These are phyloP conservation scores for Ernsta delagoae DNA, from an alignment of 2,888 invertebrate genomes.

Conservation along the genomic window DNA sequence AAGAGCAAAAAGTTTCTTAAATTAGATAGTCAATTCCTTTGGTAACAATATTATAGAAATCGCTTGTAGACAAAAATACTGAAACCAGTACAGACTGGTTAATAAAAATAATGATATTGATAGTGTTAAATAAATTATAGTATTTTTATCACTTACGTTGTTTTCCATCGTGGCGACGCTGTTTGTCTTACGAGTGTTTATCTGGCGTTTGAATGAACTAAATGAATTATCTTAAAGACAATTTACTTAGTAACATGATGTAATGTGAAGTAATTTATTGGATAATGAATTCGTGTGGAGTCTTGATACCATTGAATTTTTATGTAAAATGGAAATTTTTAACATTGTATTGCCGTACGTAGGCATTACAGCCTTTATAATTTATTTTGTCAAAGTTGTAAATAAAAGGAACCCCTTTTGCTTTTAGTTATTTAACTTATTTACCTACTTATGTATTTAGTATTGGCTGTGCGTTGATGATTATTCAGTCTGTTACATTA, in stretches of 20 bases:
- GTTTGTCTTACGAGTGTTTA: slow-evolving; percentile 16
- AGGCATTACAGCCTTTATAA: too few species aligned
- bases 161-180: slow-evolving; percentile 15
- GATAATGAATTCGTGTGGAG: neutral
- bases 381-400: too few species aligned
- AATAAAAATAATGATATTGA: neutral
- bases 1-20: too few species aligned
- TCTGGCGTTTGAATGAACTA: slow-evolving; percentile 37
- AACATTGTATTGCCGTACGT: too few species aligned
- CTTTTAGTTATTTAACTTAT: too few species aligned
- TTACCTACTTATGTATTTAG: too few species aligned
- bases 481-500: too few species aligned
- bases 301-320: too few species aligned
- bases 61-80: neutral
- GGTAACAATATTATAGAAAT: neutral
- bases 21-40: neutral
- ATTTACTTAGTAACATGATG: slow-evolving; percentile 19
- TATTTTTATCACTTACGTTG: slow-evolving; percentile 25
- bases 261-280: neutral
- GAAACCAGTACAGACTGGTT: neutral
- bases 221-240: slow-evolving; percentile 37
- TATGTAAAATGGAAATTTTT: too few species aligned
- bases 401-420: too few species aligned
- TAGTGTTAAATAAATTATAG: neutral
- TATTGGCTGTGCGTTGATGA: too few species aligned